Percentiles rank a stretch among this genome's conserved stretches.
Conservation (phyloP, 2,113 vertebrate genomes). For the Terrapene triunguis region DNA sequence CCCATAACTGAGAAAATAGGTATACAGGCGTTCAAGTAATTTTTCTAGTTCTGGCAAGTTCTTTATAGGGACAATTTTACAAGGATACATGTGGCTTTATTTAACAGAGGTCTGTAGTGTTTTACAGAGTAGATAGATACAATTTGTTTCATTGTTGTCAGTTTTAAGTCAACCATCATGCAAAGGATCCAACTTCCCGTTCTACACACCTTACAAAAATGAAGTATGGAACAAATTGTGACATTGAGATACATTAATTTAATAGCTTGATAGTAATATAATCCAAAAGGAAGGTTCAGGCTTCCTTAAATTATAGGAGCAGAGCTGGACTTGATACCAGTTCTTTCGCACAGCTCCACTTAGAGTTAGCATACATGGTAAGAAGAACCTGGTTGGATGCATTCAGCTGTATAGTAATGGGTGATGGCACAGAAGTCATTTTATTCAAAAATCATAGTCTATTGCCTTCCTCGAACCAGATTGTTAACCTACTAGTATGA, state of each 20-base stretch:
- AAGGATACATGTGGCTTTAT: not conserved
- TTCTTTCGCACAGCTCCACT: not conserved
- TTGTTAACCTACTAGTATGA: constrained; percentile 8
- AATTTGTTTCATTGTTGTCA: not conserved
- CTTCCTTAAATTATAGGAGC: not conserved
- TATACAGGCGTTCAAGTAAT: too few relatives aligned
- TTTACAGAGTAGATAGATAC: not conserved
- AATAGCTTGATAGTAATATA: not conserved
- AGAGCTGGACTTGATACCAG: not conserved
- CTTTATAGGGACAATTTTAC: not conserved
- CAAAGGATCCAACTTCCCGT: not conserved
- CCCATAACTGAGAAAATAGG: not conserved
- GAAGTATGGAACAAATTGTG: not conserved
- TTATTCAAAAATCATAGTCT: not conserved
- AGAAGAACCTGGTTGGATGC: not conserved
- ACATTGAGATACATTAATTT: not conserved
- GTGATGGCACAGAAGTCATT: not conserved
- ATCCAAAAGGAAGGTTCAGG: not conserved
- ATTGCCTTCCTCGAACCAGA: not conserved
- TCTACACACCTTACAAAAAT: not conserved
- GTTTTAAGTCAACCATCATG: not conserved
- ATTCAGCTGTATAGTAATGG: fast-evolving
- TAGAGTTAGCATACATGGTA: not conserved
- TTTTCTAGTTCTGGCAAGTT: not conserved
- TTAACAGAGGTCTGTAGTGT: not conserved